Base-by-base conservation (phyloP, 2,797 vertebrate genomes). In the Clarias pachynema region DNA sequence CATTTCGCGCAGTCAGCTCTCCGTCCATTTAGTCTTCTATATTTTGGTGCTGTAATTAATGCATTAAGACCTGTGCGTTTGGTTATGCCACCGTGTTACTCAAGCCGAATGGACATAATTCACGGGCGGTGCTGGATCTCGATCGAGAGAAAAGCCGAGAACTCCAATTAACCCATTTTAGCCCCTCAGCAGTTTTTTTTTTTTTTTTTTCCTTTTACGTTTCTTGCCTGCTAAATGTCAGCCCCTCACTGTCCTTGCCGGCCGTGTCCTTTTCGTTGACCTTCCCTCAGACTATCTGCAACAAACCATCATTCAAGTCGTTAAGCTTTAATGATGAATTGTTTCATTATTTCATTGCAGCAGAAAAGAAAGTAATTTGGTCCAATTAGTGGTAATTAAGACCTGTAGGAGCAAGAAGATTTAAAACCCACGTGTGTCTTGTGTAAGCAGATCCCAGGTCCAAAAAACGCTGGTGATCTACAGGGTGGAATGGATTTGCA, bases 271-370 rank as follows among this genome's bases (percentile, higher is more conserved):
- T 91, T 91, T 85, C 84, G 87, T 87, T 93, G 93, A 94, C 94
- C 94, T 95, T 95, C 93, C 90, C 90, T 88, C 89, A 72, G 82
- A 85, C 85, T 82, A 84, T 88, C 84, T 82, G 84, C 75, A 66
- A 89, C 91, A 92, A 68, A 68, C 83, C 80, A 75, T 88, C 86
- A 91, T 93, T 94, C 91, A 94, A 92, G 93, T 95, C 94, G 94
- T 95, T 95, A 95, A 93, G 93, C 93, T 91, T 92, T 94, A 94
- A 94, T 94, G 94, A 95, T 95, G 93, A 95, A 95, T 95, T 93
- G 92, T 93, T 94, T 91, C 93, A 95, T 95, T 95, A 94, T 93
- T 90, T 92, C 89, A 79, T 86, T 66, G 82, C 37, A 87, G 88
- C 40, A 66, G 89, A 66, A 73, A 86, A 85, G 65, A 87, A 89